Evolutionary conservation across 2,797 vertebrate species (phyloP), one percentile per base, ranked within the genome.

Genomic region (Brachymystax lenok): DNA sequence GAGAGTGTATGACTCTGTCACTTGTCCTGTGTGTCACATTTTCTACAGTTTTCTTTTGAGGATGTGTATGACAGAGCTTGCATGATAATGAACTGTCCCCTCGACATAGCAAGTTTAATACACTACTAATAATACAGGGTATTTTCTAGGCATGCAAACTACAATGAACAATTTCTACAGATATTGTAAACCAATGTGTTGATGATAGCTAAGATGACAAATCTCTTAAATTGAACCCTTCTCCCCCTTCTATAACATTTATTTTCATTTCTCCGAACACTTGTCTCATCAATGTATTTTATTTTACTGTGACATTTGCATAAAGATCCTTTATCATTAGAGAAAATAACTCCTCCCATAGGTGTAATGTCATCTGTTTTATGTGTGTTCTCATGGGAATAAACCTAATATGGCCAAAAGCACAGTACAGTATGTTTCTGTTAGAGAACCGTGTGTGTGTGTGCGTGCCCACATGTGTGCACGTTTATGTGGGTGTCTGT

Each of bases 121-220:
- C 82, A 85, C 67, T 88, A 80, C 84, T 81, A 89, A 14, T 66
- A 91, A 87, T 88, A 94, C 93, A 94, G 94, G 94, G 93, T 94
- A 94, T 93, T 94, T 94, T 93, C 83, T 94, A 94, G 86, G 91
- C 93, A 93, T 92, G 91, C 88, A 89, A 88, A 87, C 85, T 74
- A 84, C 84, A 79, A 75, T 33, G 76, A 86, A 79, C 75, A 71
- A 88, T 90, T 92, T 92, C 85, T 88, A 91, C 81, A 78, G 64
- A 59, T 66, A 73, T 84, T 87, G 88, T 80, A 76, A 88, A 69
- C 83, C 72, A 40, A 86, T 85, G 80, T 80, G 82, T 72, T 67
- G 75, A 78, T 79, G 85, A 78, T 79, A 86, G 80, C 75, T 61
- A 64, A 71, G 59, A 75, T 35, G 61, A 52, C 35, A 84, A 74